A percentile compares a stretch with the other conserved stretches of the same genome.
These are phyloP conservation scores for Adineta ricciae DNA, from an alignment of 2,888 invertebrate genomes.

Conservation along the genomic window DNA sequence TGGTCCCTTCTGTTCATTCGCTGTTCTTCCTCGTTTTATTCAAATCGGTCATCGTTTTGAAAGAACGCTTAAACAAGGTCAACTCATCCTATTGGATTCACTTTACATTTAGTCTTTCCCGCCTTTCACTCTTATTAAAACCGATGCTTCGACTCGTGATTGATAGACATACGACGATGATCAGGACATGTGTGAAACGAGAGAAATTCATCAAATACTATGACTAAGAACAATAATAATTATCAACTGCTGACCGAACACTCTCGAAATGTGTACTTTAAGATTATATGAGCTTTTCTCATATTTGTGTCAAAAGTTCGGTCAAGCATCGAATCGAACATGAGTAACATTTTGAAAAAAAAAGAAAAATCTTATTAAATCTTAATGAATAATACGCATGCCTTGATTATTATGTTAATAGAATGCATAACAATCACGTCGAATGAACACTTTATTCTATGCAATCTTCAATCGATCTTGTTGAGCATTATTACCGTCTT, in stretches of 20 bases:
- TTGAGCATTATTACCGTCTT: neutral
- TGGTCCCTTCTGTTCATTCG: neutral
- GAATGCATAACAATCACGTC: neutral
- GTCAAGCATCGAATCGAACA: neutral
- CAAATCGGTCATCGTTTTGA: neutral
- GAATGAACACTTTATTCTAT: neutral
- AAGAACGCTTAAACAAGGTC: neutral
- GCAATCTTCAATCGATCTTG: neutral
- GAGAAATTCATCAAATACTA: neutral
- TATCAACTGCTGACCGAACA: neutral
- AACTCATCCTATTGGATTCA: constrained; percentile 5
- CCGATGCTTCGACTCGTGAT: neutral
- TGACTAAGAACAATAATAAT: neutral
- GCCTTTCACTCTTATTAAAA: neutral
- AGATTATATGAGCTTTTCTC: neutral
- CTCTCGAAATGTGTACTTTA: neutral
- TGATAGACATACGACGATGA: neutral
- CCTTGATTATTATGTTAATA: constrained; percentile 3
- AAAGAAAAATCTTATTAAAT: neutral
- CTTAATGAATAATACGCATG: neutral
- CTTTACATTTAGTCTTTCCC: neutral
- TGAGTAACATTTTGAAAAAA: neutral
- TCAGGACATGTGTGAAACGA: neutral
- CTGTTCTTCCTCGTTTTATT: neutral
- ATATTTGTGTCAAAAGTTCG: neutral